Conservation (phyloP, 1,140 invertebrate genomes). For the Philopotamus ludificatus region DNA sequence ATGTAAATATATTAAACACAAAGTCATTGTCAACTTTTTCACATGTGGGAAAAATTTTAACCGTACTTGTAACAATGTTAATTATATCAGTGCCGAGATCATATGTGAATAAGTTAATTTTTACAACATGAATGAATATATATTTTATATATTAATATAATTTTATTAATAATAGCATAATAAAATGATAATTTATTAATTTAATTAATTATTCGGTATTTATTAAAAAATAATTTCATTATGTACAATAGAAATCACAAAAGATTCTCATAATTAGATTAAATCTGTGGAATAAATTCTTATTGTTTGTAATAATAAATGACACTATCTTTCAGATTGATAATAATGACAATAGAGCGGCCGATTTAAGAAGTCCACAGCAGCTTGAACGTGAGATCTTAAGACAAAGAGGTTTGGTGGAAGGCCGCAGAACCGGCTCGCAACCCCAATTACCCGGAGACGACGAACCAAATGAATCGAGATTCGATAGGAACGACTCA, state of each 20-base stretch:
- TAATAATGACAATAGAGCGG: constrained; percentile 29
- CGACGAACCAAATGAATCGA: constrained; percentile 45
- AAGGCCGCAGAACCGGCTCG: constrained; percentile 60
- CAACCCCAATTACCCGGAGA: constrained; percentile 66
- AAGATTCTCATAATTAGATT: neutral
- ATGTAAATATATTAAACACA: too few species aligned
- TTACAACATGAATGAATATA: too few species aligned
- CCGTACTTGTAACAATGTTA: too few species aligned
- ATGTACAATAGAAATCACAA: too few species aligned
- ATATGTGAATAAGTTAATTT: too few species aligned
- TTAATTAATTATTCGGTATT: constrained; percentile 3
- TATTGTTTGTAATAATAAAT: neutral
- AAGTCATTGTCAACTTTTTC: too few species aligned
- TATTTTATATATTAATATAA: too few species aligned
- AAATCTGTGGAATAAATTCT: too few species aligned
- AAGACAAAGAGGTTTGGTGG: constrained; percentile 55
- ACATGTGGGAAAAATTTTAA: too few species aligned
- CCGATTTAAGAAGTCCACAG: constrained; percentile 57
- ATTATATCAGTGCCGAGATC: too few species aligned
- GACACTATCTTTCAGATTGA: constrained; percentile 26
- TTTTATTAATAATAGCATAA: too few species aligned
- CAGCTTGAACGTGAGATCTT: constrained; percentile 59
- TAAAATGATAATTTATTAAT: constrained; percentile 1
- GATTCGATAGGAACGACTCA: constrained; percentile 26
- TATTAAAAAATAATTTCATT: too few species aligned